Percentiles rank a stretch among this genome's conserved stretches.
Evolutionary conservation across 2,797 vertebrate species (phyloP).

Genomic region (Podargus strigoides): DNA sequence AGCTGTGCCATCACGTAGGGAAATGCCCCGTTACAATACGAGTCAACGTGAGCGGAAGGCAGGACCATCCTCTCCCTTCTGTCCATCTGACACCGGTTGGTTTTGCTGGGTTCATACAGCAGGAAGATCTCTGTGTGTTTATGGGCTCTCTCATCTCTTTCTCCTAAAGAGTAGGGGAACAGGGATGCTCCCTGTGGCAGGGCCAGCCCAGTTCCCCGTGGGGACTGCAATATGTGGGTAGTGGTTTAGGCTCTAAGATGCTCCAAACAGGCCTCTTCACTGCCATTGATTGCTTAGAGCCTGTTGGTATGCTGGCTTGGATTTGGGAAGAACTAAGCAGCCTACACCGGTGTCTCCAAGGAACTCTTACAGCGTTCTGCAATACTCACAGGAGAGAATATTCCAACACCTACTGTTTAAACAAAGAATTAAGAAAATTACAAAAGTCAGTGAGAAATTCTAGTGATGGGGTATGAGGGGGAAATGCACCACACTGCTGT

Average conservation of each 20-base stretch:
- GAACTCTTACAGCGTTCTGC: neutral
- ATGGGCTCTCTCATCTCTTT: neutral
- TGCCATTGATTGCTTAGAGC: neutral
- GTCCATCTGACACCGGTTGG: neutral
- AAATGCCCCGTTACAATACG: fast-evolving
- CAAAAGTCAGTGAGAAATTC: neutral
- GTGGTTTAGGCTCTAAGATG: neutral
- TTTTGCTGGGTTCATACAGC: neutral
- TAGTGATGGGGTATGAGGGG: no score
- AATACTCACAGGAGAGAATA: neutral
- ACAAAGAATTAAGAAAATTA: neutral
- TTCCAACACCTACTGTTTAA: neutral
- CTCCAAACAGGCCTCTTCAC: neutral
- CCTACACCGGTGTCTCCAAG: neutral
- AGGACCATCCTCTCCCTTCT: neutral
- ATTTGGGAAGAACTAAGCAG: neutral
- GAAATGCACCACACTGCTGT: neutral
- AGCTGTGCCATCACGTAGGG: fast-evolving
- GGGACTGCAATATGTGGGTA: fast-evolving
- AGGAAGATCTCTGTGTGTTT: neutral
- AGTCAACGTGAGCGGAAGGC: neutral
- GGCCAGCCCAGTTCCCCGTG: neutral
- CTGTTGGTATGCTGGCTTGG: neutral
- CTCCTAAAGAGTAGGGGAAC: neutral
- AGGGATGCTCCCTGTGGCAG: neutral